Evolutionary conservation across 53 echinoderm and acorn worm species (phyloP), one percentile per base, ranked within the genome.

Genomic region (Stichopus horrens): DNA sequence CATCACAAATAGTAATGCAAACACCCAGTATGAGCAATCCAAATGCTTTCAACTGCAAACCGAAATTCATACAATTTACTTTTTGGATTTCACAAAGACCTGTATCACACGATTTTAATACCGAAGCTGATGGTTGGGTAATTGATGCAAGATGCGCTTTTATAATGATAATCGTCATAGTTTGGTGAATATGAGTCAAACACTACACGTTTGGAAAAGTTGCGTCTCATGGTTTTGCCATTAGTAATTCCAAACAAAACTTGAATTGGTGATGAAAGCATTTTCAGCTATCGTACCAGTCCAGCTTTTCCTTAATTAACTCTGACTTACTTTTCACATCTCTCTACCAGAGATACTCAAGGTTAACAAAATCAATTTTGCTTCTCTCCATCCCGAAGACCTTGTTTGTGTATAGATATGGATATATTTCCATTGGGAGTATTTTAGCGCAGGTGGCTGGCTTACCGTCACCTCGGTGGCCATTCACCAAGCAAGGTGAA

Each of bases 291-390:
- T 18, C 18, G 18, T 71, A n/a, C 19, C 16, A 63, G 10, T 71
- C 71, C 19, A 71, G 71, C 71, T 71, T 71, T 71, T 18, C 71
- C 37, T 37, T 71, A 71, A 71, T 71, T 71, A 71, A 71, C 71
- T 71, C 71, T 18, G 18, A 16, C 71, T 71, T 71, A 71, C 71
- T 71, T 13, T 37, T 37, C 18, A 13, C 18, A 16, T 71, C 71
- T 71, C 71, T 71, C 71, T 18, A n/a, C 71, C 71, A 71, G 71
- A 71, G 71, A 71, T n/a, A 20, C 71, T 71, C 71, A 71, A 18
- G 71, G 14, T 71, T 71, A 71, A 71, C 71, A 71, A 71, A 71
- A 71, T 71, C 71, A 71, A 71, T 71, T 71, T 18, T 71, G 37
- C 71, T 71, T 16, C 19, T 71, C n/a, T 71, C 71, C 71, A 71